Conservation (phyloP, 2,113 vertebrate species). For the Xiphorhynchus elegans region DNA sequence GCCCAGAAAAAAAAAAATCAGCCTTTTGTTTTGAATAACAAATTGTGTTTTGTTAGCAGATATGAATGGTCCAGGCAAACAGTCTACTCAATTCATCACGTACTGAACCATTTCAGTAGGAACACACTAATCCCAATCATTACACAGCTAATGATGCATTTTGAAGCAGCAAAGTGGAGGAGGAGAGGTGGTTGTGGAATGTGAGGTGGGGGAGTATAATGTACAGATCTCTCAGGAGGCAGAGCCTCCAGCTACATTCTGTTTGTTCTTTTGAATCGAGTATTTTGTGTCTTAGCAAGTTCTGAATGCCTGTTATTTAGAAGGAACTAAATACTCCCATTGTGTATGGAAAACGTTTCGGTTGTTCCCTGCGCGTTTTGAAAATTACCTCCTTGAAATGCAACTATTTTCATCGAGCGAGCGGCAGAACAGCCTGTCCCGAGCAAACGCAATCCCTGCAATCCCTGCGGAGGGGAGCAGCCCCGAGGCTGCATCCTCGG, state of each 20-base stretch:
- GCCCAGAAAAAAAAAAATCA: neutral
- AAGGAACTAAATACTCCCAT: neutral
- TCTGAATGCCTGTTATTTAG: constrained; percentile 15
- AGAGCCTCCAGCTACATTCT: constrained; percentile 7
- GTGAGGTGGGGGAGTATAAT: constrained; percentile 58
- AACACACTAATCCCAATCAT: constrained; percentile 58
- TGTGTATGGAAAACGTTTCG: constrained; percentile 32
- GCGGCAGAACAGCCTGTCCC: constrained; percentile 60
- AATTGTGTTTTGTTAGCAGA: constrained; percentile 51
- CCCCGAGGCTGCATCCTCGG: constrained; percentile 71
- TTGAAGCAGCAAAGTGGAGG: constrained; percentile 23
- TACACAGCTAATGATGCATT: constrained; percentile 55
- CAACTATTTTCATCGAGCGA: constrained; percentile 39
- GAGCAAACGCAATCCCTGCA: constrained; percentile 32
- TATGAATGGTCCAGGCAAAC: constrained; percentile 18
- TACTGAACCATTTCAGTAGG: constrained; percentile 33
- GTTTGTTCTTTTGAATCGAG: constrained; percentile 16
- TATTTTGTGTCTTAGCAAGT: neutral
- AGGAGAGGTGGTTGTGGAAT: constrained; percentile 57
- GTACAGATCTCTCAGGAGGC: constrained; percentile 24
- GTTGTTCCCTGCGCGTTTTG: neutral
- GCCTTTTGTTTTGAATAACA: constrained; percentile 59
- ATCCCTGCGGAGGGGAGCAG: constrained; percentile 55
- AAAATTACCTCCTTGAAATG: constrained; percentile 56
- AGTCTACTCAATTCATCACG: constrained; percentile 48